Evolutionary conservation across 2,797 vertebrate species (phyloP), one percentile per base, ranked within the genome.

Genomic region (Columba guinea): DNA sequence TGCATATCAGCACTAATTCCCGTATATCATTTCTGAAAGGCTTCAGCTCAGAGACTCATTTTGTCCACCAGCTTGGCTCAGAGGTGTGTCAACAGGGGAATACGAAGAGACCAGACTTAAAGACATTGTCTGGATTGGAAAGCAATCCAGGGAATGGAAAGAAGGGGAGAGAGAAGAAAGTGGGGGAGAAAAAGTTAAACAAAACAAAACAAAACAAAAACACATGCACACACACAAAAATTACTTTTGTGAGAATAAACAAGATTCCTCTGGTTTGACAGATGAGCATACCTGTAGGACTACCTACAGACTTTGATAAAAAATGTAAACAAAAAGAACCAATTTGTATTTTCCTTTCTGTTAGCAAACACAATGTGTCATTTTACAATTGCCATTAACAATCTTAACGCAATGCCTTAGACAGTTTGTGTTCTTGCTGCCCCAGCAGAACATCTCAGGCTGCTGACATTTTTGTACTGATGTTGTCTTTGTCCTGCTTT

Each of bases 401-500:
- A 93, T 90, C 91, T 95, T 94, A 96, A 95, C 96, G 88, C 74
- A 87, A 78, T 5, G 65, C 93, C 96, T 97, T 89, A 97, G 90
- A 93, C 71, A 46, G 89, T 97, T 97, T 93, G 97, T 92, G 80
- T 96, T 23, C 65, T 97, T 97, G 97, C 96, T 98, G 97, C 97
- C 98, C 98, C 97, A 98, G 97, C 97, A 97, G 97, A 98, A 98
- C 91, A 96, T 97, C 98, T 97, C 97, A 85, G 94, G 79, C 97
- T 97, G 97, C 97, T 98, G 98, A 98, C 96, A 97, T 98, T 98
- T 97, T 98, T 97, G 96, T 97, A 97, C 95, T 94, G 97, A 96
- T 95, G 97, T 90, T 95, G 97, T 96, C 97, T 98, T 98, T 98
- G 97, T 98, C 97, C 98, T 97, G 89, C 41, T 97, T 89, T 30